phyloP scores from a whole-genome alignment of 2,797 vertebrate species.

The Acomys russatus region DNA sequence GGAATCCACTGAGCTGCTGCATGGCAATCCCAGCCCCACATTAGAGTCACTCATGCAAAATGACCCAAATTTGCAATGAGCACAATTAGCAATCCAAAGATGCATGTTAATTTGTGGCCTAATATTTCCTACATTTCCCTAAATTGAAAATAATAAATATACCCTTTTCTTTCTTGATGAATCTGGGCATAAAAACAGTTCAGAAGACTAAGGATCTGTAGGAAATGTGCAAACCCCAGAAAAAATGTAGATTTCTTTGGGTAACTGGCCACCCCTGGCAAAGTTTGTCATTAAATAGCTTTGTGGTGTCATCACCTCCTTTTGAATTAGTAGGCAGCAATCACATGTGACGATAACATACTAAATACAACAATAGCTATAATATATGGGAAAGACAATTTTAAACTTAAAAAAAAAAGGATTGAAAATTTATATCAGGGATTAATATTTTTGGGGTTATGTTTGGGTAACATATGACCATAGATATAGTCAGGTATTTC shows the following conservation, averaged over 20 bases:
- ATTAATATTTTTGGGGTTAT: slow-evolving; percentile 53
- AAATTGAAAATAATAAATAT: slow-evolving; percentile 86
- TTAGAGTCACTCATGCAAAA: slow-evolving; percentile 91
- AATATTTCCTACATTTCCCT: slow-evolving; percentile 83
- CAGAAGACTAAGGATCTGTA: slow-evolving; percentile 14
- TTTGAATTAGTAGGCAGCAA: slow-evolving; percentile 62
- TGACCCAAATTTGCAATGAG: slow-evolving; percentile 90
- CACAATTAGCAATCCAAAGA: slow-evolving; percentile 89
- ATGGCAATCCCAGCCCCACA: slow-evolving; percentile 83
- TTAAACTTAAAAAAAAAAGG: slow-evolving; percentile 37
- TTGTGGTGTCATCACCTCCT: slow-evolving; percentile 37
- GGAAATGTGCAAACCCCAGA: slow-evolving; percentile 44
- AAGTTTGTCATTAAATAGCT: slow-evolving; percentile 72
- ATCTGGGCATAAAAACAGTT: slow-evolving; percentile 71
- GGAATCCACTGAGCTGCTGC: slow-evolving; percentile 83
- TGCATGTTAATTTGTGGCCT: slow-evolving; percentile 88
- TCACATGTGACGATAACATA: slow-evolving; percentile 58
- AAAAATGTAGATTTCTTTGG: slow-evolving; percentile 67
- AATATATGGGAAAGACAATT: background rate
- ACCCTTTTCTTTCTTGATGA: slow-evolving; percentile 67
- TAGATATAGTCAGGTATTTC: slow-evolving; percentile 27
- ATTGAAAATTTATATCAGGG: background rate
- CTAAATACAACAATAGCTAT: slow-evolving; percentile 54
- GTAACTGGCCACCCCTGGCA: background rate
- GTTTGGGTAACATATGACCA: slow-evolving; percentile 67